Base-by-base conservation (phyloP, 2,888 invertebrate species). In the Glyphotaelius pellucidus region DNA sequence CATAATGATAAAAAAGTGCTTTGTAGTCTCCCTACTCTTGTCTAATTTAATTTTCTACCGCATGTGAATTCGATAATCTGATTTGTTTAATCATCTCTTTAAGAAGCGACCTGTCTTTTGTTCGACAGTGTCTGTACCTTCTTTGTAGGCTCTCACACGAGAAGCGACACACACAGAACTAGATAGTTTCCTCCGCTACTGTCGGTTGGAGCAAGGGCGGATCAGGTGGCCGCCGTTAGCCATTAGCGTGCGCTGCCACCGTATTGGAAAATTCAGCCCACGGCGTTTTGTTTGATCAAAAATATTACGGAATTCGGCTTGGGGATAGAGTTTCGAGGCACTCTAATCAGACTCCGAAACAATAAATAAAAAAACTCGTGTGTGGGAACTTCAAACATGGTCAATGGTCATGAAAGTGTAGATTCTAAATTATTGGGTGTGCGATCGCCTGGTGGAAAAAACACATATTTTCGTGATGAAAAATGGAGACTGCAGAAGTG, bases 211-310 rank as follows among this genome's bases (percentile, higher is more conserved):
- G 84, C 84, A 35, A 86, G 25, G 14, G n/a, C 11, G 85, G 85
- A 86, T 38, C 85, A 86, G 85, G 85, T 86, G 85, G 85, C n/a
- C 85, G 42, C 42, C n/a, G 32, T 47, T 86, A 12, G 85, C 85
- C 30, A 86, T 86, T 86, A 86, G 38, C 85, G 85, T 85, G 42
- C 85, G 42, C 85, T 42, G 35, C 85, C 85, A 31, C 42, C 38
- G 42, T 86, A 86, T 86, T 42, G 85, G 85, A 38, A 47, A 86
- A 35, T 35, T 35, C 83, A 83, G 31, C 30, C 80, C 52, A 25
- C 52, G 52, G 19, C 25, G 52, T 67, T 67, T 67, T 67, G 52
- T 67, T 67, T 67, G 52, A 67, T 67, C 52, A 67, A 67, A 67
- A 67, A 67, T 67, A 67, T 67, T 67, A 67, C 52, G 52, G 25